Percentiles rank a stretch among this genome's conserved stretches.
These are phyloP conservation scores for Rhabditoides inermis DNA, from an alignment of 2,888 invertebrate species.

Conservation along the genomic window DNA sequence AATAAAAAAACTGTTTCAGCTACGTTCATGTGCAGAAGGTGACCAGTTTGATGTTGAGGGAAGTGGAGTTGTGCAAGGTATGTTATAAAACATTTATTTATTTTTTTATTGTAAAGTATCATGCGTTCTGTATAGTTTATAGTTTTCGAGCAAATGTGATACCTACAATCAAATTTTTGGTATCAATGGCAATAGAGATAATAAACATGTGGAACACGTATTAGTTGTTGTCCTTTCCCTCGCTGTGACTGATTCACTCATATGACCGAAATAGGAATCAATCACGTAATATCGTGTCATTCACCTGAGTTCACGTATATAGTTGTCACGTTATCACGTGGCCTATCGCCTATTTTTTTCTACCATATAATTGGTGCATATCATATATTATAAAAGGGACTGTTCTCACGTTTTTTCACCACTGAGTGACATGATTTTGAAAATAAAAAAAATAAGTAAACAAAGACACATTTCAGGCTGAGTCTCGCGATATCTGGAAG, in stretches of 20 bases:
- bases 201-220: too few species aligned
- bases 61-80: slow-evolving; percentile 48
- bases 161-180: background rate
- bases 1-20: too few species aligned
- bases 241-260: too few species aligned
- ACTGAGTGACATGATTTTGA: background rate
- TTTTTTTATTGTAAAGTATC: background rate
- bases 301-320: too few species aligned
- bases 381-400: too few species aligned
- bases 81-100: background rate
- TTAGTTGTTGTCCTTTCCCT: too few species aligned
- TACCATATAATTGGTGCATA: too few species aligned
- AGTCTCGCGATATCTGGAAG: slow-evolving; percentile 49
- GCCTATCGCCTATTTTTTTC: too few species aligned
- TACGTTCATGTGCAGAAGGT: slow-evolving; percentile 41
- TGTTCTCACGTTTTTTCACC: background rate
- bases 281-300: too few species aligned
- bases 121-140: background rate
- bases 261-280: too few species aligned
- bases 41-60: slow-evolving; percentile 37
- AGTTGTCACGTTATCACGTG: too few species aligned
- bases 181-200: too few species aligned
- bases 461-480: slow-evolving; percentile 24
- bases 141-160: background rate
- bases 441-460: slow-evolving; percentile 1